These are phyloP conservation scores for Petrocephalus microphthalmus DNA, from an alignment of 2,113 vertebrate species.

Conservation along the genomic window DNA sequence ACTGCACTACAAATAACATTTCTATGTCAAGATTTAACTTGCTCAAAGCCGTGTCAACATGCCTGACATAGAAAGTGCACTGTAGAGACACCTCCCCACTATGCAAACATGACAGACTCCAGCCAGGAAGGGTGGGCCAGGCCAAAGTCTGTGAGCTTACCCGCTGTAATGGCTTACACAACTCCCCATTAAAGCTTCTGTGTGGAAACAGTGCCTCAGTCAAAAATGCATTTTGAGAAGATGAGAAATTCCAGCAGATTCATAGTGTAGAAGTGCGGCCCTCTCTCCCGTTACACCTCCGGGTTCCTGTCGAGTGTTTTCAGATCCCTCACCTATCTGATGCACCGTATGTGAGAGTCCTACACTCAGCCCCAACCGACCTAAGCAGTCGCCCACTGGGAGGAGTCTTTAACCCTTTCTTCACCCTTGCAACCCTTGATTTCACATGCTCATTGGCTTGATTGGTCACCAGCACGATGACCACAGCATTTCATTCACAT, in stretches of 20 bases:
- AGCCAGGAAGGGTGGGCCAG: conserved; percentile 37
- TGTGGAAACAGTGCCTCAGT: conserved; percentile 44
- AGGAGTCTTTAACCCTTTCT: conserved; percentile 12
- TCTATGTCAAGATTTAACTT: conserved; percentile 18
- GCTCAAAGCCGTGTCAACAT: neutral
- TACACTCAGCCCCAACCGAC: neutral
- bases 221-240: conserved; percentile 60
- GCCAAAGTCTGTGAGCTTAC: conserved; percentile 51
- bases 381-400: neutral
- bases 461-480: neutral
- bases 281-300: neutral
- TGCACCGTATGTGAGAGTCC: conserved; percentile 39
- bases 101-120: conserved; percentile 1
- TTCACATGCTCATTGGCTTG: neutral
- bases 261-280: neutral
- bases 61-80: neutral
- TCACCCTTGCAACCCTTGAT: neutral
- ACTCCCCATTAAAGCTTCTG: conserved; percentile 67
- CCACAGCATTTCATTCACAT: neutral
- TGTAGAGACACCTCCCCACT: conserved; percentile 13
- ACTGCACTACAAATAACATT: neutral
- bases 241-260: conserved; percentile 28
- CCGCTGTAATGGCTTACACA: conserved; percentile 67
- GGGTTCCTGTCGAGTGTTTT: conserved; percentile 18
- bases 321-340: conserved; percentile 53